Evolutionary conservation across 92 coral and sea anemone genomes (phyloP), one percentile per base, ranked within the genome.

Genomic region (Parazoanthus darwini): DNA sequence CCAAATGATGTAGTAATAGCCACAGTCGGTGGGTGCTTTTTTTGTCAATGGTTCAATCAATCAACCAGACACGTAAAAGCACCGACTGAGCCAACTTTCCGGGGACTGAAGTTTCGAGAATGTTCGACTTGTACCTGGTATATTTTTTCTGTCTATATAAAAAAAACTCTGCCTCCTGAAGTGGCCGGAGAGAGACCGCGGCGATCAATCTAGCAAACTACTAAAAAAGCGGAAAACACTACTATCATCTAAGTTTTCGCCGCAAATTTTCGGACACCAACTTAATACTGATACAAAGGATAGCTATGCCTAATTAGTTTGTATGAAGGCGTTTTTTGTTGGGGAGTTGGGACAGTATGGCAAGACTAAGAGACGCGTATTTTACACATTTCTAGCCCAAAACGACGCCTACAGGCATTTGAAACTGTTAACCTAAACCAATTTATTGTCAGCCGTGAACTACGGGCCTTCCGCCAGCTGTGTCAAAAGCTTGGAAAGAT

Each of bases 371-470:
- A 76, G 80, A 76, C 51, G 23, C 80, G 29, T 76, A 39, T 37
- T 76, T 25, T 39, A 76, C 46, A 25, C 26, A 76, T 76, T 76
- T 76, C 26, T 44, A 39, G 51, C 80, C 80, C 48, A 4, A 18
- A 76, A 76, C 80, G 25, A 18, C 25, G 80, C 80, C 80, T 16
- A 54, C 16, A 76, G 80, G 80, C 80, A 76, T 76, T 39, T 63
- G 7, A 4, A 63, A 63, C 29, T 76, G 80, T 76, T 76, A 76
- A 76, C 25, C 51, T 39, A 54, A 42, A 15, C 48, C 78, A 46
- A 46, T 6, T 9, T 6, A 37, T 38, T 18, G 13, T 73, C 22
- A 35, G 20, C 4, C 54, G n/a, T 2, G n/a, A 63, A 63, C 70
- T 63, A 63, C 23, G 14, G 35, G 25, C 4, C 14, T 39, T 76